Conservation (phyloP, 2,888 invertebrate species). For the Camponotus fellah region DNA sequence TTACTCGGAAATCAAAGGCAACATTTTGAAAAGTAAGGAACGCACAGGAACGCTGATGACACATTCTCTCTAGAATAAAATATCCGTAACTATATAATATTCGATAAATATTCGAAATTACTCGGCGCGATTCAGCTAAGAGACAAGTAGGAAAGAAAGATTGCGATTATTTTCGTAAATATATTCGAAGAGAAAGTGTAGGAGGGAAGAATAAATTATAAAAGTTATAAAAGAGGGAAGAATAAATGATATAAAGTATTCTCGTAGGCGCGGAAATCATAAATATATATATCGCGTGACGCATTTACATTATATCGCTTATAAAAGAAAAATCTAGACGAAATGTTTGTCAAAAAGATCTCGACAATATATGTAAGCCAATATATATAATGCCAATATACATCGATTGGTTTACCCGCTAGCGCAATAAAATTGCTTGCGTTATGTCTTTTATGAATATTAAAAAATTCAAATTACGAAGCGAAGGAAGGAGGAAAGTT, state of each 20-base stretch:
- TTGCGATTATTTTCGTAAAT: slow-evolving; percentile 44
- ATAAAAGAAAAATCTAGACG: not conserved
- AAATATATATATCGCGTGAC: not conserved
- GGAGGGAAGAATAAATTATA: slow-evolving; percentile 1
- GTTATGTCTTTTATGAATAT: slow-evolving; percentile 30
- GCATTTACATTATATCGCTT: not conserved
- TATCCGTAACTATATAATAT: not conserved
- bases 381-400: slow-evolving; percentile 1
- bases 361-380: slow-evolving; percentile 19
- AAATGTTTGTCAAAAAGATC: slow-evolving; percentile 5
- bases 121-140: not conserved
- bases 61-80: slow-evolving; percentile 7
- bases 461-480: slow-evolving; percentile 50
- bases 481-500: slow-evolving; percentile 52
- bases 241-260: slow-evolving; percentile 24
- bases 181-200: slow-evolving; percentile 7
- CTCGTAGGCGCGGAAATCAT: slow-evolving; percentile 14
- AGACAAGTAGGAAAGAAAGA: slow-evolving; percentile 22
- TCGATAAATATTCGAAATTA: slow-evolving; percentile 25
- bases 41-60: not conserved
- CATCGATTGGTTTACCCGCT: slow-evolving; percentile 25
- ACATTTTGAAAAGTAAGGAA: not conserved
- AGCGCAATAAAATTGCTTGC: slow-evolving; percentile 17
- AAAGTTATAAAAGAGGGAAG: not conserved
- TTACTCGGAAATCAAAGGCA: slow-evolving; percentile 21